These are phyloP conservation scores for Tupaia chinensis DNA, from an alignment of 2,113 vertebrate species.

Conservation along the genomic window DNA sequence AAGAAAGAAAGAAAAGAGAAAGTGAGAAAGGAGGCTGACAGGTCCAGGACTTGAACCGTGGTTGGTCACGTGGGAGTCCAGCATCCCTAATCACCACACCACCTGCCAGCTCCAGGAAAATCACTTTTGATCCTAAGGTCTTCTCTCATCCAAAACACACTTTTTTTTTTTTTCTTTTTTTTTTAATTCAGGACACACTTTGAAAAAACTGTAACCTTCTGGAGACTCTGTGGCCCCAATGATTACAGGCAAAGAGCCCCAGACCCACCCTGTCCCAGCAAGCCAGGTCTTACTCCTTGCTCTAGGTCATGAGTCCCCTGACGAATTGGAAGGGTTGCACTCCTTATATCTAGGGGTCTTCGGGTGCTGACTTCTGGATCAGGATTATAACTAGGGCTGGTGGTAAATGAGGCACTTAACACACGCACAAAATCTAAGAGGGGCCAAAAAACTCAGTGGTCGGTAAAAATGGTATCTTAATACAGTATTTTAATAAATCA, in stretches of 20 bases:
- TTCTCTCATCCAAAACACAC: neutral
- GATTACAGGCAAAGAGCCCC: neutral
- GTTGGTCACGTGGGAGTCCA: too few species aligned
- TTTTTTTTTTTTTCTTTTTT: neutral
- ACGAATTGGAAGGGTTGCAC: rapidly evolving
- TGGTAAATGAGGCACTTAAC: neutral
- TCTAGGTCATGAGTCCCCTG: neutral
- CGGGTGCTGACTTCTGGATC: neutral
- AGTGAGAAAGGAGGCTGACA: too few species aligned
- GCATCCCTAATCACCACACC: too few species aligned
- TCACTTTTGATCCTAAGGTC: neutral
- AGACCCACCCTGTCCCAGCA: neutral
- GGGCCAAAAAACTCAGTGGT: neutral
- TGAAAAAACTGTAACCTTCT: neutral
- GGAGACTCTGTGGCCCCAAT: neutral
- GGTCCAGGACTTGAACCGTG: too few species aligned
- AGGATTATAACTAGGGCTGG: neutral
- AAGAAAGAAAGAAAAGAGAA: too few species aligned
- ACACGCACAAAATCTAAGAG: neutral
- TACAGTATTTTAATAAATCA: neutral
- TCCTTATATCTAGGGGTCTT: too few species aligned
- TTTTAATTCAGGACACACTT: neutral
- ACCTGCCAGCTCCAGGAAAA: neutral
- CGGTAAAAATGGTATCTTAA: neutral
- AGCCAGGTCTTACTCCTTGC: neutral